These are phyloP conservation scores for Ichneumon xanthorius DNA, from an alignment of 2,888 invertebrate genomes.

Conservation along the genomic window DNA sequence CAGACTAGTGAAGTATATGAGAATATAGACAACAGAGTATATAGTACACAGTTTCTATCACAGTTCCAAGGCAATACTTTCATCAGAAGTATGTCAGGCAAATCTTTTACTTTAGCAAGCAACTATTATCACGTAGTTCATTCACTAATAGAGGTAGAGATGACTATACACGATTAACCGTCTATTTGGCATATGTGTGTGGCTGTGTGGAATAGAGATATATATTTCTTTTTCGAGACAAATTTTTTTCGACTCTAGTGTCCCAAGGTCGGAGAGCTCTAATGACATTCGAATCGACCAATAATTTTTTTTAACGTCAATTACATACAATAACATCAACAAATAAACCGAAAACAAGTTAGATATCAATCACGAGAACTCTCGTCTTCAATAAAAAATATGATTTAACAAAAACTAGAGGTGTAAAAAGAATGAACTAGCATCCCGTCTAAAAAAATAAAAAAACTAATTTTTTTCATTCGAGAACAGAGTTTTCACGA, in stretches of 20 bases:
- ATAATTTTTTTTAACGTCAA: background rate
- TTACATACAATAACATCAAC: background rate
- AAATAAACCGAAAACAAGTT: background rate
- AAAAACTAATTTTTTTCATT: conserved; percentile 13
- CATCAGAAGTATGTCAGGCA: conserved; percentile 69
- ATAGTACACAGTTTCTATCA: conserved; percentile 63
- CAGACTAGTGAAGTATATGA: conserved; percentile 53
- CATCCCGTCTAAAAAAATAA: conserved; percentile 19
- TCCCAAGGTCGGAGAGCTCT: conserved; percentile 38
- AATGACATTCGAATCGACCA: background rate
- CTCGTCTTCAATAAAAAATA: conserved; percentile 6
- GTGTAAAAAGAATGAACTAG: conserved; percentile 21
- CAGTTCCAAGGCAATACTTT: conserved; percentile 67
- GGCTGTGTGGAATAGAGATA: background rate
- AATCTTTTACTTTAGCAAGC: conserved; percentile 81
- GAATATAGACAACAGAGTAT: conserved; percentile 38
- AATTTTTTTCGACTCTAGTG: conserved; percentile 7
- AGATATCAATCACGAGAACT: conserved; percentile 20
- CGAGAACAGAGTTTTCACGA: conserved; percentile 4
- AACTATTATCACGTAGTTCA: conserved; percentile 78
- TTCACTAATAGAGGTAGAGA: conserved; percentile 76
- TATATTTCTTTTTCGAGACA: background rate
- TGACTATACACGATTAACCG: conserved; percentile 55
- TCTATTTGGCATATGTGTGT: conserved; percentile 23
- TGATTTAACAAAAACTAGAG: conserved; percentile 3